Percentiles rank a stretch among this genome's conserved stretches.
phyloP scores from a whole-genome alignment of 2,113 vertebrate genomes.

The Elachura formosa region DNA sequence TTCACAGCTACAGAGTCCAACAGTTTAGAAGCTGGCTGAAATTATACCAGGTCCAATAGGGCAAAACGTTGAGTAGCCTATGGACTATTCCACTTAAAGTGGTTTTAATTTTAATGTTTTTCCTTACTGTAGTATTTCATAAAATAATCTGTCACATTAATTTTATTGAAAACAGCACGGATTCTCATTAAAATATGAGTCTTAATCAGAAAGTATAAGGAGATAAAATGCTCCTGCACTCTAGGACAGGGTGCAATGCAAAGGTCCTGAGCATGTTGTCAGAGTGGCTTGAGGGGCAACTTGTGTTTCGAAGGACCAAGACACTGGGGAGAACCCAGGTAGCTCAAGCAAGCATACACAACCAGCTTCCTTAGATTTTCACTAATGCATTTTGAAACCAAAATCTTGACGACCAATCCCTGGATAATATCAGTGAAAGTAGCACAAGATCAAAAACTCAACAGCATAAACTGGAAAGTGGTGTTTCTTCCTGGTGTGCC shows the following conservation, averaged over 20 bases:
- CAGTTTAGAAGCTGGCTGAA: background rate
- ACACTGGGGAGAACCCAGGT: background rate
- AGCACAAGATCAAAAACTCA: background rate
- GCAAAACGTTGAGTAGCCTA: background rate
- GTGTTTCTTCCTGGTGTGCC: rapidly evolving
- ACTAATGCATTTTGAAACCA: background rate
- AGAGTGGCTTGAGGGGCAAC: too few relatives aligned
- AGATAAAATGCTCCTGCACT: background rate
- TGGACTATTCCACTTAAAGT: background rate
- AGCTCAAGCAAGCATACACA: background rate
- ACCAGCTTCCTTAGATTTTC: background rate
- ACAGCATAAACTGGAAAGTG: background rate
- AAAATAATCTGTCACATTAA: background rate
- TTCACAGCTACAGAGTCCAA: background rate
- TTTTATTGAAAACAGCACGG: background rate
- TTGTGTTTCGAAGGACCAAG: background rate
- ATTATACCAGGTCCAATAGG: background rate
- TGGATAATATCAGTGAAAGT: background rate
- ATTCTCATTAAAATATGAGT: background rate
- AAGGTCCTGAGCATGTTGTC: background rate
- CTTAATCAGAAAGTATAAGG: background rate
- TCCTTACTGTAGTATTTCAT: background rate
- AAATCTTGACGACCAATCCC: background rate
- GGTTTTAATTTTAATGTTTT: background rate
- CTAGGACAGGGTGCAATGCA: rapidly evolving